Conservation (phyloP, 2,888 invertebrate species). For the Cephus pygmeus region DNA sequence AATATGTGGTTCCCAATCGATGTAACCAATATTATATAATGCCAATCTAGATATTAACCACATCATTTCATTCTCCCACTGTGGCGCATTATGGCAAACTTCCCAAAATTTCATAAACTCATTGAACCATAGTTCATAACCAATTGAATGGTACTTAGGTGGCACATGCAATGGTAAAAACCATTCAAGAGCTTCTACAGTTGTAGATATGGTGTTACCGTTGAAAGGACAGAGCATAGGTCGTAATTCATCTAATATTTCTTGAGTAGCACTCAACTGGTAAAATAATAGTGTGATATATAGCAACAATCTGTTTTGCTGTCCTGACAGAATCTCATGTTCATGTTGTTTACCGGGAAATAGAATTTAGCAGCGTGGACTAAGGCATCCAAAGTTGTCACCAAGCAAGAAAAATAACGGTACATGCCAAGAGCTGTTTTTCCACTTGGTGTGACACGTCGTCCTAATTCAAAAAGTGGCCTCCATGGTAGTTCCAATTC, state of each 20-base stretch:
- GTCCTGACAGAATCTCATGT: conserved; percentile 24
- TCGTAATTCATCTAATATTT: conserved; percentile 85
- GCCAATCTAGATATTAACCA: conserved; percentile 80
- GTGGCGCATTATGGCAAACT: conserved; percentile 77
- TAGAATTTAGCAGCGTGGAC: conserved; percentile 49
- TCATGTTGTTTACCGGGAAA: conserved; percentile 66
- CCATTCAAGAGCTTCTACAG: conserved; percentile 74
- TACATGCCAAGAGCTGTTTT: conserved; percentile 72
- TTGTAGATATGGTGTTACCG: conserved; percentile 66
- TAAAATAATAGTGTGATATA: conserved; percentile 70
- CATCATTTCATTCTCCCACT: conserved; percentile 78
- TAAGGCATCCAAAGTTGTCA: conserved; percentile 43
- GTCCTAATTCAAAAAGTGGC: conserved; percentile 74
- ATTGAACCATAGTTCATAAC: conserved; percentile 83
- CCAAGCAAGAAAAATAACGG: conserved; percentile 51
- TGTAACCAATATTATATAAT: conserved; percentile 80
- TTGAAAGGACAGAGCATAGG: conserved; percentile 84
- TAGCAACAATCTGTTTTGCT: conserved; percentile 28
- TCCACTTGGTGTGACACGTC: conserved; percentile 69
- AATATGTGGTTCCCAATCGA: conserved; percentile 89
- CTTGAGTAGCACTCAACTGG: conserved; percentile 79
- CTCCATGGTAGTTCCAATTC: conserved; percentile 88
- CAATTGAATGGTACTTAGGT: conserved; percentile 72
- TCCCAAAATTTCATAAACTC: conserved; percentile 84
- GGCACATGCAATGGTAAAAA: conserved; percentile 82